Conservation (phyloP, 2,888 invertebrate species). For the Drosophila meridiana region DNA sequence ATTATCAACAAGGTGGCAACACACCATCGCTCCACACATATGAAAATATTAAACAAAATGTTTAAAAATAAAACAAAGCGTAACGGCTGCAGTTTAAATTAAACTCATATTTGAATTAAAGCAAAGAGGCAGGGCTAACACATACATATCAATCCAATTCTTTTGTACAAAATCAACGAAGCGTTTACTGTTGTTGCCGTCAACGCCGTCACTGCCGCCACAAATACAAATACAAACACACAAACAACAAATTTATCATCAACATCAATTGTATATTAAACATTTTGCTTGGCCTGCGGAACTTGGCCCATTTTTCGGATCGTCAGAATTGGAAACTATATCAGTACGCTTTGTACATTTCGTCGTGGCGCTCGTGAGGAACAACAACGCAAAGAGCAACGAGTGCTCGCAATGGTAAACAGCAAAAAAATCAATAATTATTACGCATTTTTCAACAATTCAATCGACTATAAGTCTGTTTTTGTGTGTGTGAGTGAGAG, state of each 20-base stretch:
- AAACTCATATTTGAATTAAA: constrained; percentile 41
- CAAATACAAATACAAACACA: constrained; percentile 51
- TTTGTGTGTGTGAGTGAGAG: constrained; percentile 29
- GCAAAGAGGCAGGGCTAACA: constrained; percentile 11
- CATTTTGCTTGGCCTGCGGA: constrained; percentile 57
- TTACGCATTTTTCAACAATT: constrained; percentile 44
- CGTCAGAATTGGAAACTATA: constrained; percentile 80
- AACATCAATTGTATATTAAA: constrained; percentile 59
- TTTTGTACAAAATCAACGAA: constrained; percentile 41
- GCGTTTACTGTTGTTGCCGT: constrained; percentile 37
- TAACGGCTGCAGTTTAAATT: constrained; percentile 57
- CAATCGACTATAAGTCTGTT: constrained; percentile 2
- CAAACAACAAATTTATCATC: constrained; percentile 50
- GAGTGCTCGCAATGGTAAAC: constrained; percentile 83
- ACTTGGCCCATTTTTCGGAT: constrained; percentile 69
- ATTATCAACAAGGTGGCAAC: constrained; percentile 43
- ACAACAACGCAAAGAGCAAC: constrained; percentile 69
- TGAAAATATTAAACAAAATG: constrained; percentile 53
- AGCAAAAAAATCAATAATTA: constrained; percentile 66
- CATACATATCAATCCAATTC: constrained; percentile 47
- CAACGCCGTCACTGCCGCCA: constrained; percentile 34
- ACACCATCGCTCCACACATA: constrained; percentile 46
- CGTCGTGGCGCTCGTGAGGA: constrained; percentile 83
- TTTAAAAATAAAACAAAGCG: constrained; percentile 71
- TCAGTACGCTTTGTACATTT: constrained; percentile 83